These are phyloP conservation scores for Oceanodroma leucorhoa DNA, from an alignment of 2,797 vertebrate genomes.

Conservation along the genomic window DNA sequence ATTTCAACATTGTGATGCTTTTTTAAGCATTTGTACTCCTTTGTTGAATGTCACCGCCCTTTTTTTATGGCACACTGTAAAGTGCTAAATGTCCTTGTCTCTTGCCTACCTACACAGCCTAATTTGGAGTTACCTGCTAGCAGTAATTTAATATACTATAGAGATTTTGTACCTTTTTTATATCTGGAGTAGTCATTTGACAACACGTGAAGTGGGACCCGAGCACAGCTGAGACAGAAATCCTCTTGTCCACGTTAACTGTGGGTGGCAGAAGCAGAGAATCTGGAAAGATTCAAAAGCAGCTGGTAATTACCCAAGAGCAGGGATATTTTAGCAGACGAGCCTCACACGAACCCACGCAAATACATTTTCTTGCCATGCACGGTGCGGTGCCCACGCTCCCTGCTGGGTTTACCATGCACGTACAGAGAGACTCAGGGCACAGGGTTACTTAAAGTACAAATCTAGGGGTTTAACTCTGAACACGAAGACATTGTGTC, in stretches of 20 bases:
- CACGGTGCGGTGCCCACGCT: not conserved
- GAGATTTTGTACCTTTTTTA: not conserved
- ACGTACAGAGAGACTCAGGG: not conserved
- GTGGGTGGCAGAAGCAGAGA: not conserved
- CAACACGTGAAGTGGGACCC: not conserved
- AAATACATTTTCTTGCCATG: not conserved
- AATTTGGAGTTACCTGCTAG: not conserved
- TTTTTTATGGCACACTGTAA: not conserved
- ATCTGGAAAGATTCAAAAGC: not conserved
- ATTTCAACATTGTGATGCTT: not conserved
- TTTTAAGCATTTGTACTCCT: not conserved
- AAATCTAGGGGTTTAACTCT: not conserved
- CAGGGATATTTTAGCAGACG: not conserved
- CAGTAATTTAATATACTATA: not conserved
- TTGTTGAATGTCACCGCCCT: not conserved
- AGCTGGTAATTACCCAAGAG: not conserved
- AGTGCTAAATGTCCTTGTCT: not conserved
- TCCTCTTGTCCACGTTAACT: not conserved
- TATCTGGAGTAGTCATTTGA: not conserved
- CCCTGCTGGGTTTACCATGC: not conserved
- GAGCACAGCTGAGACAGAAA: not conserved
- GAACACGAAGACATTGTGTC: not conserved
- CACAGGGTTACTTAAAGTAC: not conserved
- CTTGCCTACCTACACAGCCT: not conserved
- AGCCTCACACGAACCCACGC: not conserved